Conservation (phyloP, 2,888 invertebrate species). For the Drosophila kambysellisi region DNA sequence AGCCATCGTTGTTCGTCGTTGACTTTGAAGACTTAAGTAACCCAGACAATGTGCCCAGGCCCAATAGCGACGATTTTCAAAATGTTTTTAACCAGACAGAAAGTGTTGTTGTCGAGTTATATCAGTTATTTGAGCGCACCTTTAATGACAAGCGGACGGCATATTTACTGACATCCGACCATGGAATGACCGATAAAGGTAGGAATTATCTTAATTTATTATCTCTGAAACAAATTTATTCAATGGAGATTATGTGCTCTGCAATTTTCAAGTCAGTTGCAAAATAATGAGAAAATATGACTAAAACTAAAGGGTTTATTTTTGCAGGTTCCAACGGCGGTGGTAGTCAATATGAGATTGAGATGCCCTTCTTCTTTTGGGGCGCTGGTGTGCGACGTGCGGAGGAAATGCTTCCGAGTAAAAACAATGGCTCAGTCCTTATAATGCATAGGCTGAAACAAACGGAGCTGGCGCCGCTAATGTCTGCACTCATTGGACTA, state of each 20-base stretch:
- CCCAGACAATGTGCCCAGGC: conserved; percentile 96
- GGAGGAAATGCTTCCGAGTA: conserved; percentile 32
- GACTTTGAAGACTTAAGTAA: conserved; percentile 96
- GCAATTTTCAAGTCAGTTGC: too few species aligned
- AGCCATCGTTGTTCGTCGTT: conserved; percentile 91
- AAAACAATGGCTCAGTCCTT: conserved; percentile 44
- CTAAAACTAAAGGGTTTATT: too few species aligned
- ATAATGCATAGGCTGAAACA: conserved; percentile 90
- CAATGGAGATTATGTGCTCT: too few species aligned
- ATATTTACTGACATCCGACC: conserved; percentile 97
- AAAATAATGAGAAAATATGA: too few species aligned
- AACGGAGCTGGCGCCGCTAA: conserved; percentile 95
- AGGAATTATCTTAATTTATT: neutral
- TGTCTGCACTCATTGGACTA: conserved; percentile 93
- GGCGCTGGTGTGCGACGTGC: conserved; percentile 91
- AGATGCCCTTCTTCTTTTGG: conserved; percentile 97
- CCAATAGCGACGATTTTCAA: conserved; percentile 91
- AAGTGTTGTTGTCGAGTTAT: conserved; percentile 89
- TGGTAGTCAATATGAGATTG: conserved; percentile 93
- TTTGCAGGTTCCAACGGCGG: conserved; percentile 94
- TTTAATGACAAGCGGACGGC: conserved; percentile 93
- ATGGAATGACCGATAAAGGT: conserved; percentile 99
- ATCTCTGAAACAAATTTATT: neutral
- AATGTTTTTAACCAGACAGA: conserved; percentile 92
- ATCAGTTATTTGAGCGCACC: conserved; percentile 88